Conservation (phyloP, 2,113 vertebrate species). For the Chionodraco myersi region DNA sequence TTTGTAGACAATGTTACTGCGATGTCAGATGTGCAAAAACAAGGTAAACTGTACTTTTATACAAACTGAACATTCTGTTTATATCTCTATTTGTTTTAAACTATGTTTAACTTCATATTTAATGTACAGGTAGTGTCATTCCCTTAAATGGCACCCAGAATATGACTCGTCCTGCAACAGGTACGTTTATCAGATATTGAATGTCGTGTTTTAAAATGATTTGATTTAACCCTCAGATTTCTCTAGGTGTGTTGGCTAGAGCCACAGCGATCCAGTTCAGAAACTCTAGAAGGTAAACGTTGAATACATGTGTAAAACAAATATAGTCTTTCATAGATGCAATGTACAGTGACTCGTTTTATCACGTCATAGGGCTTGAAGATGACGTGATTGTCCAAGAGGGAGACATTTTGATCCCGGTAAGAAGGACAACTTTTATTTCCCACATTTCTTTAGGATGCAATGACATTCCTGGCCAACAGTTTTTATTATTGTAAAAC, state of each 20-base stretch:
- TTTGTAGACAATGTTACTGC: background rate
- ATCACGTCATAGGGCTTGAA: constrained; percentile 14
- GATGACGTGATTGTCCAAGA: background rate
- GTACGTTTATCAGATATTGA: constrained; percentile 1
- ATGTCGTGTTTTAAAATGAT: background rate
- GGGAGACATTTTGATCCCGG: constrained; percentile 58
- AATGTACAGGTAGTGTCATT: background rate
- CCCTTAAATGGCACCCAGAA: constrained; percentile 10
- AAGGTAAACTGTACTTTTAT: background rate
- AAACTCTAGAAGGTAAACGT: constrained; percentile 52
- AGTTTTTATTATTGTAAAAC: too few species aligned
- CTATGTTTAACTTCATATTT: background rate
- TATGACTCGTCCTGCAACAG: background rate
- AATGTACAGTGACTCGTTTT: too few species aligned
- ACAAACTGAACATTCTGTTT: too few species aligned
- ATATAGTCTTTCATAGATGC: background rate
- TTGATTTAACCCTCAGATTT: background rate
- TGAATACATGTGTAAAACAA: background rate
- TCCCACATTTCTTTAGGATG: too few species aligned
- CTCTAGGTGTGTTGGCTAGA: background rate
- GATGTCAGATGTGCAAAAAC: background rate
- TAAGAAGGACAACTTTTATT: constrained; percentile 15
- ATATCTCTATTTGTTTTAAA: background rate
- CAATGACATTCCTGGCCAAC: too few species aligned
- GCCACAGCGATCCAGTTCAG: background rate